Evolutionary conservation across 2,888 invertebrate species (phyloP).

Genomic region (Hydroisotoma schaefferi): DNA sequence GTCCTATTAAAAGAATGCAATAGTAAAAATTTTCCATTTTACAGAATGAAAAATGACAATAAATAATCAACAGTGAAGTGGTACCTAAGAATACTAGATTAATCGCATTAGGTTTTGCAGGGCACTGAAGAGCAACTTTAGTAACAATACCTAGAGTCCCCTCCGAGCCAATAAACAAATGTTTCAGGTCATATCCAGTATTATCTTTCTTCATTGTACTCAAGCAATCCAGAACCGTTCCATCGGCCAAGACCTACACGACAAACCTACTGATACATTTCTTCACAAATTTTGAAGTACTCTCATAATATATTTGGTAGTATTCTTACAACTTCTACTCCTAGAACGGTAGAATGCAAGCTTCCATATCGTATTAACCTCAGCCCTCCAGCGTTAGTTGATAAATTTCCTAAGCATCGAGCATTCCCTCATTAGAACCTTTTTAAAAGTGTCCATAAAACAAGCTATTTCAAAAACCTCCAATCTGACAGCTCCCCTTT

Average conservation of each 20-base stretch:
- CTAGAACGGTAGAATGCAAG: slow-evolving; percentile 83
- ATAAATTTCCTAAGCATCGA: too few relatives aligned
- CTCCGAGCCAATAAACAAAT: slow-evolving; percentile 95
- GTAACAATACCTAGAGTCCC: slow-evolving; percentile 94
- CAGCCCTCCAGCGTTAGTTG: slow-evolving; percentile 63
- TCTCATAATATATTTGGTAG: neutral
- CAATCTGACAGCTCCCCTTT: slow-evolving; percentile 91
- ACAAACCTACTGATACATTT: slow-evolving; percentile 2
- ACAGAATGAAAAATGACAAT: slow-evolving; percentile 1
- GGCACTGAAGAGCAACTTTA: slow-evolving; percentile 85
- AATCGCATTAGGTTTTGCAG: slow-evolving; percentile 73
- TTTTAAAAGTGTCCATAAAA: too few relatives aligned
- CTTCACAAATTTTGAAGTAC: neutral
- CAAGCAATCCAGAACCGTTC: slow-evolving; percentile 78
- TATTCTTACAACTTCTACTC: slow-evolving; percentile 78
- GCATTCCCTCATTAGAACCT: too few relatives aligned
- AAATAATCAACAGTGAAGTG: slow-evolving; percentile 26
- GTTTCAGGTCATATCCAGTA: slow-evolving; percentile 94
- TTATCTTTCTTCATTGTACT: slow-evolving; percentile 91
- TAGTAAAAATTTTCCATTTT: too few relatives aligned
- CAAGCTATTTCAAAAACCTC: too few relatives aligned
- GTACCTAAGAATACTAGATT: slow-evolving; percentile 86
- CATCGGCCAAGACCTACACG: slow-evolving; percentile 73
- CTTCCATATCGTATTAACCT: slow-evolving; percentile 93
- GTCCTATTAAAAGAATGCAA: slow-evolving; percentile 62